These are phyloP conservation scores for Conus betulinus DNA, from an alignment of 1,140 invertebrate species.

Conservation along the genomic window DNA sequence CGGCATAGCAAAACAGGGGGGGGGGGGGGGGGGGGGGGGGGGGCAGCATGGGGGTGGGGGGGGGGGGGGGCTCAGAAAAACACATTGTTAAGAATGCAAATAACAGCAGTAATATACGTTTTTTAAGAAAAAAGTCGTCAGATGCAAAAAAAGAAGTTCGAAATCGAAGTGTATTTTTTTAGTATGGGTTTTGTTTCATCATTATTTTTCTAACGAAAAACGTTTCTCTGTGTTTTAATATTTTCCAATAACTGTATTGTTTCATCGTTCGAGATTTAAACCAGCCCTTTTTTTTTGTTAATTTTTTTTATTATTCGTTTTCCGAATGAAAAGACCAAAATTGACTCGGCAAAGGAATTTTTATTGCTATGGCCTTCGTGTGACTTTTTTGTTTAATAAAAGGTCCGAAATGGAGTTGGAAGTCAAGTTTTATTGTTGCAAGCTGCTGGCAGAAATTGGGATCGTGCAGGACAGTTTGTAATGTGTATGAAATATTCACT, in stretches of 20 bases:
- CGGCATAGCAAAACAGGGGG: not conserved
- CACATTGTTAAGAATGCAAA: too few species aligned
- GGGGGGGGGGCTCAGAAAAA: too few species aligned
- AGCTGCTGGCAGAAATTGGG: not conserved
- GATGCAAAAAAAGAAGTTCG: not conserved
- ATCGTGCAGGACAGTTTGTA: not conserved
- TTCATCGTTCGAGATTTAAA: not conserved
- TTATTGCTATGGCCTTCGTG: not conserved
- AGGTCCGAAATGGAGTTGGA: not conserved
- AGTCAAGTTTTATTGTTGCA: not conserved
- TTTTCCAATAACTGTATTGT: not conserved
- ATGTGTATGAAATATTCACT: conserved; percentile 3
- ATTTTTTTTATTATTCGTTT: not conserved
- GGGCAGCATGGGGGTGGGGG: too few species aligned
- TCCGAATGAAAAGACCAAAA: not conserved
- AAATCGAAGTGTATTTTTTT: not conserved
- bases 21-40: too few species aligned
- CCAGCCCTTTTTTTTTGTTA: not conserved
- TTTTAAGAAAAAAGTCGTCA: too few species aligned
- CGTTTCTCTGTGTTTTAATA: too few species aligned
- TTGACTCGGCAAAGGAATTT: not conserved
- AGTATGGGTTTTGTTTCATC: not conserved
- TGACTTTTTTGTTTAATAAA: not conserved
- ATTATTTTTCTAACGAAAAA: not conserved
- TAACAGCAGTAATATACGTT: too few species aligned